These are phyloP conservation scores for Adelosebastes latens DNA, from an alignment of 2,797 vertebrate species.

Conservation along the genomic window DNA sequence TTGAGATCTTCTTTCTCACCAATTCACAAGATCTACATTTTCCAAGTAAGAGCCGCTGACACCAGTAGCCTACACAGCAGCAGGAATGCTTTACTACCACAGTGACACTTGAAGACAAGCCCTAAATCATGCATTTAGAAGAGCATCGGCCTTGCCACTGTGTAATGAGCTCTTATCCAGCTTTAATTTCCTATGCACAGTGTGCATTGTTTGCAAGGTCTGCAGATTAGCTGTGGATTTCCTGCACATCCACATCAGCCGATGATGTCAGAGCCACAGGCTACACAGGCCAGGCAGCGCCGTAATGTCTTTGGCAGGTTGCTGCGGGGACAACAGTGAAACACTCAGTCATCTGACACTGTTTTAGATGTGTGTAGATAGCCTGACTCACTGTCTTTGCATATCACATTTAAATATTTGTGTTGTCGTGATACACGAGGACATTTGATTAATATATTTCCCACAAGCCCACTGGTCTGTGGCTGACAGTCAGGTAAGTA, in stretches of 20 bases:
- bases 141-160: constrained; percentile 14
- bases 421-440: background rate
- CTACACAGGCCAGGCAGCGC: constrained; percentile 19
- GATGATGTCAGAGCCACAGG: constrained; percentile 51
- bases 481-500: constrained; percentile 7
- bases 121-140: constrained; percentile 18
- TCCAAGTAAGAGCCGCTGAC: constrained; percentile 29
- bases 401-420: constrained; percentile 30
- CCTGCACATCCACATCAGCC: constrained; percentile 43
- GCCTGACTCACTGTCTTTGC: background rate
- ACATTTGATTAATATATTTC: constrained; percentile 12
- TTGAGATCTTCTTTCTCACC: background rate
- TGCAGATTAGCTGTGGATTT: constrained; percentile 49
- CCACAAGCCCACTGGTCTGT: background rate
- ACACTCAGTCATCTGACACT: constrained; percentile 1
- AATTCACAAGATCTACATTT: constrained; percentile 11
- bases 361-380: background rate
- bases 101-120: constrained; percentile 25
- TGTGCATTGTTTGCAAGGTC: constrained; percentile 41
- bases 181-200: constrained; percentile 37
- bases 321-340: constrained; percentile 11
- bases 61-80: background rate
- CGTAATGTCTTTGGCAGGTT: constrained; percentile 31
- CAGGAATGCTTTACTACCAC: constrained; percentile 27
- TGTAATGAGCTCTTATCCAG: constrained; percentile 33